Conservation (phyloP, 2,113 vertebrate species). For the Neogale vison region DNA sequence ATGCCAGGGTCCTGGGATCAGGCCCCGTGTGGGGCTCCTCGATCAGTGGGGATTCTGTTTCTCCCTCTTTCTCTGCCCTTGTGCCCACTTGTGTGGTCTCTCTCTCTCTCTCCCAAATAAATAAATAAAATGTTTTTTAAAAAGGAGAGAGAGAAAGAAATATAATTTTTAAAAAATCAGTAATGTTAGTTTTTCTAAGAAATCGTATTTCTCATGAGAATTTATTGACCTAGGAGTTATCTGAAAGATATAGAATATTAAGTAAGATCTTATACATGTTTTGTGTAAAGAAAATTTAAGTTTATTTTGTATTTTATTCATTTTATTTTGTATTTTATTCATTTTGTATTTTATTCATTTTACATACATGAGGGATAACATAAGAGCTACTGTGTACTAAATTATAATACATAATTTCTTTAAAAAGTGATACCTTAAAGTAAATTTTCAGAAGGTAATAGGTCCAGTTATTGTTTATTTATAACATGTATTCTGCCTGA, state of each 20-base stretch:
- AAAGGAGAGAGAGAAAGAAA: too few species aligned
- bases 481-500: not conserved
- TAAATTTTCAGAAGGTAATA: not conserved
- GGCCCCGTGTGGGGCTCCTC: too few species aligned
- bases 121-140: not conserved
- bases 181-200: not conserved
- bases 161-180: not conserved
- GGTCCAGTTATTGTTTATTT: not conserved
- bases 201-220: not conserved
- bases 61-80: not conserved
- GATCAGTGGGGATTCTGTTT: not conserved
- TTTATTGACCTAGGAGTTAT: not conserved
- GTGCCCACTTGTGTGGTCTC: not conserved
- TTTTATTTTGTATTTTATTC: conserved; percentile 28
- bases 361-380: not conserved
- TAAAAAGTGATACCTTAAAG: not conserved
- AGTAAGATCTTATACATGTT: not conserved
- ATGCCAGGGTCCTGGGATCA: not conserved
- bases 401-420: conserved; percentile 7
- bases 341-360: not conserved
- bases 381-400: not conserved
- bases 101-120: not conserved
- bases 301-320: not conserved
- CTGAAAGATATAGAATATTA: not conserved
- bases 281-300: not conserved